phyloP scores from a whole-genome alignment of 2,888 invertebrate genomes.

The Caenorhabditis japonica region DNA sequence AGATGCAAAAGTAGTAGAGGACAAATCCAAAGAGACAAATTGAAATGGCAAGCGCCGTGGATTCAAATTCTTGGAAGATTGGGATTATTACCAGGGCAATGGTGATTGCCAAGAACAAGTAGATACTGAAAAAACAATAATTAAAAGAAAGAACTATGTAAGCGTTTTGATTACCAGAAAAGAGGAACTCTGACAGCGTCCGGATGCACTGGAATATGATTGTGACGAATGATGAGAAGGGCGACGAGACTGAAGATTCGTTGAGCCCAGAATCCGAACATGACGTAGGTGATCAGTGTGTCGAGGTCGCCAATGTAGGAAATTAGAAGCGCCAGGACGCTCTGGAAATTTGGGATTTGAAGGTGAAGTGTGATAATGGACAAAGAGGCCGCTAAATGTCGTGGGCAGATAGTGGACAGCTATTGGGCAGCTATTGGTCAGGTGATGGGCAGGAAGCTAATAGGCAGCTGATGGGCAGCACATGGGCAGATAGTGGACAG shows the following conservation, averaged over 20 bases:
- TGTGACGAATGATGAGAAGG: constrained; percentile 71
- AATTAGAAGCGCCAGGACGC: constrained; percentile 73
- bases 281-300: constrained; percentile 74
- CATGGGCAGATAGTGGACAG: too few species aligned
- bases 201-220: constrained; percentile 74
- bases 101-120: constrained; percentile 69
- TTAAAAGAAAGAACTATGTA: not conserved
- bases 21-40: constrained; percentile 71
- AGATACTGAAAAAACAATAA: constrained; percentile 45
- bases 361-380: too few species aligned
- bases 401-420: too few species aligned
- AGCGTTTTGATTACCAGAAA: constrained; percentile 48
- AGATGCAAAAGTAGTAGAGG: constrained; percentile 71
- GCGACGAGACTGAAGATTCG: constrained; percentile 74
- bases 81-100: constrained; percentile 75
- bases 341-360: constrained; percentile 54
- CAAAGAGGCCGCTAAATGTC: too few species aligned
- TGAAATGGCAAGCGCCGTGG: constrained; percentile 72
- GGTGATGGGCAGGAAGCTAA: too few species aligned
- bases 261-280: constrained; percentile 77
- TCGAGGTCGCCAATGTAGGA: constrained; percentile 75
- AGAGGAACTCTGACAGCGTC: constrained; percentile 74
- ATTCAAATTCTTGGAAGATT: constrained; percentile 71
- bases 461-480: too few species aligned
- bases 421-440: too few species aligned